Percentiles rank a stretch among this genome's conserved stretches.
Conservation (phyloP, 2,888 invertebrate species). For the Tromatobia lineatoria region DNA sequence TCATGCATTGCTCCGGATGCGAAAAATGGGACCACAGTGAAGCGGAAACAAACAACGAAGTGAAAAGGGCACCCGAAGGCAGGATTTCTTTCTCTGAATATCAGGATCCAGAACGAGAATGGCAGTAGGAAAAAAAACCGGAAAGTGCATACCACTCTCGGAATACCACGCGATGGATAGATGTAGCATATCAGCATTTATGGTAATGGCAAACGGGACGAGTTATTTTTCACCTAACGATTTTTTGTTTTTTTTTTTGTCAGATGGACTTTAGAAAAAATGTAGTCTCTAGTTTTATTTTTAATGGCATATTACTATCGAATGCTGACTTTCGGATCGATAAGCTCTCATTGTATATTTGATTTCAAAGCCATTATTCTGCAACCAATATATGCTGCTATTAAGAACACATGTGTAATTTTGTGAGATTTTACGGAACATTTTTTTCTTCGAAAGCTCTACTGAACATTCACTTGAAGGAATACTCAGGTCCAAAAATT, state of each 20-base stretch:
- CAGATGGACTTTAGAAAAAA: not conserved
- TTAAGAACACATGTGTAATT: no score
- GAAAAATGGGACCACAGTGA: slow-evolving; percentile 8
- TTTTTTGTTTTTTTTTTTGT: not conserved
- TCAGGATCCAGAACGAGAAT: slow-evolving; percentile 41
- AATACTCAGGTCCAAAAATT: no score
- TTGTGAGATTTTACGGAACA: no score
- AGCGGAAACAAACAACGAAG: slow-evolving; percentile 38
- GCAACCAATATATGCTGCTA: no score
- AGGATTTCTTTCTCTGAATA: slow-evolving; percentile 46
- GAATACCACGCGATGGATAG: slow-evolving; percentile 1
- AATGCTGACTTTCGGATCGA: not conserved
- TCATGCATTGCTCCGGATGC: slow-evolving; percentile 19
- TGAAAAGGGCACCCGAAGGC: slow-evolving; percentile 19
- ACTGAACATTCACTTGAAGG: no score
- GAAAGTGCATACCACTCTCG: slow-evolving; percentile 39
- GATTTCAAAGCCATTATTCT: no score
- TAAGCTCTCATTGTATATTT: no score
- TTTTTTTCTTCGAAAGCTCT: no score
- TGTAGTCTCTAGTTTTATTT: no score
- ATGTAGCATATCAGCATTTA: slow-evolving; percentile 32
- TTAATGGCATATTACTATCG: not conserved
- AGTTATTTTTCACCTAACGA: slow-evolving; percentile 2
- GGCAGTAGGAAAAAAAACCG: slow-evolving; percentile 15
- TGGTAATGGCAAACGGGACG: slow-evolving; percentile 46